Percentiles rank a stretch among this genome's conserved stretches.
Evolutionary conservation across 2,888 invertebrate genomes (phyloP).

Genomic region (Heliconius hortense): DNA sequence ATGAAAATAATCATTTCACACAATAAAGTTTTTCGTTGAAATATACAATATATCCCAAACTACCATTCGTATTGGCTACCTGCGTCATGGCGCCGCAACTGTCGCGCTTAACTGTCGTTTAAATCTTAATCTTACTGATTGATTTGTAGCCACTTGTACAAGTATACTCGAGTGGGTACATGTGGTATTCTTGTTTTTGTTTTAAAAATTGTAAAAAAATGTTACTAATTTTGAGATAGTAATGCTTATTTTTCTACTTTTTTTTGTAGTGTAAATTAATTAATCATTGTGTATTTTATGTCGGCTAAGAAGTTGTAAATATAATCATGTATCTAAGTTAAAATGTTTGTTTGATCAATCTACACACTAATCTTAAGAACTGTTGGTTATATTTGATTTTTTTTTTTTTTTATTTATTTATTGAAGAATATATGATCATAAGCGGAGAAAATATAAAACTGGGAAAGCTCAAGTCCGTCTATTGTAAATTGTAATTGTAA

Average conservation of each 20-base stretch:
- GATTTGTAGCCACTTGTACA: constrained; percentile 33
- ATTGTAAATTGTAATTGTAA: too few relatives aligned
- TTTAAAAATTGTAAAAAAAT: constrained; percentile 8
- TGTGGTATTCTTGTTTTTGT: constrained; percentile 26
- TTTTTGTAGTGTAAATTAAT: neutral
- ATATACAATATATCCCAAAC: neutral
- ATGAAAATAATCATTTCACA: too few relatives aligned
- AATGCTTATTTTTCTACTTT: neutral
- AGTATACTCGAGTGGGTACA: constrained; percentile 28
- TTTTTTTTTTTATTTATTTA: too few relatives aligned
- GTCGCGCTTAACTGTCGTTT: constrained; percentile 36
- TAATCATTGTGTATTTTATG: neutral
- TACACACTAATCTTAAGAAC: too few relatives aligned
- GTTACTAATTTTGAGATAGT: neutral
- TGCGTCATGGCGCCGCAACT: constrained; percentile 32
- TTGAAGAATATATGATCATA: too few relatives aligned
- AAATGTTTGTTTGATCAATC: too few relatives aligned
- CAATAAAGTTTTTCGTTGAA: neutral
- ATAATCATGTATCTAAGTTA: too few relatives aligned
- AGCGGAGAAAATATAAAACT: too few relatives aligned
- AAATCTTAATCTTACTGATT: constrained; percentile 39
- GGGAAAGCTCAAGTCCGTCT: too few relatives aligned
- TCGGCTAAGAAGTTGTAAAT: too few relatives aligned
- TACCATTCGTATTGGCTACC: constrained; percentile 26
- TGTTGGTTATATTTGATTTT: too few relatives aligned